Evolutionary conservation across 2,113 vertebrate species (phyloP).

Genomic region (Syrmaticus mikado): DNA sequence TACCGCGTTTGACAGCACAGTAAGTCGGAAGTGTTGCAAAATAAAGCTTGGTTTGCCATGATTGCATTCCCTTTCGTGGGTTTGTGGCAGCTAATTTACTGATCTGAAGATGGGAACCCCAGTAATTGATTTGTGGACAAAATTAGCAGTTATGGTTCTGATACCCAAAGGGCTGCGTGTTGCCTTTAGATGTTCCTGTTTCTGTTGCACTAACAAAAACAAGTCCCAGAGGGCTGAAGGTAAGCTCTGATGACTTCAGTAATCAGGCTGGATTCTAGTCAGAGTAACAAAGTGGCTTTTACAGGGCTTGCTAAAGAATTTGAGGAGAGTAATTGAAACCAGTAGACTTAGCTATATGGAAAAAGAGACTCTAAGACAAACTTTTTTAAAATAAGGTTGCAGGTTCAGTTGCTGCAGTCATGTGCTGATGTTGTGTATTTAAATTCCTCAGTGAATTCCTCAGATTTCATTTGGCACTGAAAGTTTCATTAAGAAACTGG

Average conservation of each 20-base stretch:
- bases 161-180: not conserved
- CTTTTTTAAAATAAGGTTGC: not conserved
- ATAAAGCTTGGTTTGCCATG: not conserved
- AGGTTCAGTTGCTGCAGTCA: not conserved
- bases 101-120: not conserved
- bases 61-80: rapidly evolving
- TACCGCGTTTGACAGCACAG: not conserved
- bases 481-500: not conserved
- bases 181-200: not conserved
- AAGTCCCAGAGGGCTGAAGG: not conserved
- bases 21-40: not conserved
- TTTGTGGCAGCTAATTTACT: not conserved
- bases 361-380: not conserved
- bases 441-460: not conserved
- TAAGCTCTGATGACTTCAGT: not conserved
- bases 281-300: not conserved
- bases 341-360: not conserved
- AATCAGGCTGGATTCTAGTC: not conserved
- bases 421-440: not conserved
- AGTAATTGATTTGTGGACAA: not conserved
- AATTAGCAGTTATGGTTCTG: not conserved
- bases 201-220: not conserved
- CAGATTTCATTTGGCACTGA: not conserved
- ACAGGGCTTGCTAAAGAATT: not conserved
- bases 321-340: not conserved